Conservation (phyloP, 1,140 invertebrate genomes). For the Babylonia areolata region DNA sequence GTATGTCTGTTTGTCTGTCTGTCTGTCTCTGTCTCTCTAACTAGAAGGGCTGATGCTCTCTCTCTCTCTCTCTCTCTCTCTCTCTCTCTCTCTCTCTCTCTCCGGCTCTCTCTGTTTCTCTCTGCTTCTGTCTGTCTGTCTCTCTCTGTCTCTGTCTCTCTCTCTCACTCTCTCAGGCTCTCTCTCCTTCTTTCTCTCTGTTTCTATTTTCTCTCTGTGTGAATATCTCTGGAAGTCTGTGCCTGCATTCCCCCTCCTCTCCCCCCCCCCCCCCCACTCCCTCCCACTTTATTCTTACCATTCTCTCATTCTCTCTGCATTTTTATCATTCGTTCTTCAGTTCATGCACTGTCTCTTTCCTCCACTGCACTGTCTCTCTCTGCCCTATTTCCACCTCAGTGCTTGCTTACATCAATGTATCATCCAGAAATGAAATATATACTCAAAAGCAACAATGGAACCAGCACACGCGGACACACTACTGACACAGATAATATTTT, state of each 20-base stretch:
- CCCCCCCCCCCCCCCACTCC: not conserved
- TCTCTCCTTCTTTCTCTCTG: not conserved
- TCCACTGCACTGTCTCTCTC: not conserved
- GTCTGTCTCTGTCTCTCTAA: not conserved
- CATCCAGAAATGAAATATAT: no score
- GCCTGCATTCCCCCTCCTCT: not conserved
- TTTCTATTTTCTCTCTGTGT: not conserved
- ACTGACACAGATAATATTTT: no score
- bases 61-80: constrained; percentile 15
- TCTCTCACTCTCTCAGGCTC: not conserved
- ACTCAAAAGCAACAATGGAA: no score
- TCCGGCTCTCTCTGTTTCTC: not conserved
- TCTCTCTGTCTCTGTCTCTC: not conserved
- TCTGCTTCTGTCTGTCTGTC: not conserved
- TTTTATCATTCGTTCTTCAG: not conserved
- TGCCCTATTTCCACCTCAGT: no score
- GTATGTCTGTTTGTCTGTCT: not conserved
- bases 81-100: not conserved
- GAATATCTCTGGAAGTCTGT: not conserved
- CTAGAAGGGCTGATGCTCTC: no score
- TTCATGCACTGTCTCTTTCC: not conserved
- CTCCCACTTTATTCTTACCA: not conserved
- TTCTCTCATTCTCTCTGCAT: not conserved
- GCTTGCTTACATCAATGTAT: no score
- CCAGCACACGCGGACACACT: no score